Percentiles rank a stretch among this genome's conserved stretches.
phyloP scores from a whole-genome alignment of 2,113 vertebrate species.

The Entelurus aequoreus region DNA sequence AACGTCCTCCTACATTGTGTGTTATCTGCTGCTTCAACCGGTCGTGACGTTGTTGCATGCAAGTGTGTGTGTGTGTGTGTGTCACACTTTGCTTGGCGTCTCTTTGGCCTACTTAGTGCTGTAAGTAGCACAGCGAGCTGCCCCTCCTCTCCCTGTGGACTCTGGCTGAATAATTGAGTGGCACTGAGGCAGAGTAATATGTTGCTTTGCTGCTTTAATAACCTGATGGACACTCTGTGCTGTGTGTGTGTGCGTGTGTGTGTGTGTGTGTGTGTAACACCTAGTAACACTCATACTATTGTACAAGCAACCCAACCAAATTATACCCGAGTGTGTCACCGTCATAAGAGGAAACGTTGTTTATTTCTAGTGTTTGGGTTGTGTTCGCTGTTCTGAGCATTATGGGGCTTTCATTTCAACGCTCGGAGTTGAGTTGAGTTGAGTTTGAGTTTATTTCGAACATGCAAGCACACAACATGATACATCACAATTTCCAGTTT shows the following conservation, averaged over 20 bases:
- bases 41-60: slow-evolving; percentile 3
- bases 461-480: too few relatives aligned
- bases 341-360: too few relatives aligned
- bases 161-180: slow-evolving; percentile 65
- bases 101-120: slow-evolving; percentile 77
- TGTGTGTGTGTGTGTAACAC: slow-evolving; percentile 36
- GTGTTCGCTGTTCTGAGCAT: too few relatives aligned
- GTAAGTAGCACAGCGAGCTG: slow-evolving; percentile 72
- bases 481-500: too few relatives aligned
- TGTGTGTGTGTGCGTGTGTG: slow-evolving; percentile 18
- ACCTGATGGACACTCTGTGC: slow-evolving; percentile 50
- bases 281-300: slow-evolving; percentile 40
- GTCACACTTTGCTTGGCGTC: slow-evolving; percentile 58
- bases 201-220: slow-evolving; percentile 54
- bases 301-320: slow-evolving; percentile 14
- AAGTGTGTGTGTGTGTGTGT: slow-evolving; percentile 11
- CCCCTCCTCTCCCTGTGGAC: slow-evolving; percentile 53
- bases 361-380: too few relatives aligned
- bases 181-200: slow-evolving; percentile 59
- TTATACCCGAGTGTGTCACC: background rate
- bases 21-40: background rate
- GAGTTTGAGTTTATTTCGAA: too few relatives aligned
- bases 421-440: too few relatives aligned
- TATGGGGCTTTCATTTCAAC: too few relatives aligned
- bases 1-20: background rate